Evolutionary conservation across 2,797 vertebrate genomes (phyloP), one percentile per base, ranked within the genome.

Genomic region (Diplodus sargus): DNA sequence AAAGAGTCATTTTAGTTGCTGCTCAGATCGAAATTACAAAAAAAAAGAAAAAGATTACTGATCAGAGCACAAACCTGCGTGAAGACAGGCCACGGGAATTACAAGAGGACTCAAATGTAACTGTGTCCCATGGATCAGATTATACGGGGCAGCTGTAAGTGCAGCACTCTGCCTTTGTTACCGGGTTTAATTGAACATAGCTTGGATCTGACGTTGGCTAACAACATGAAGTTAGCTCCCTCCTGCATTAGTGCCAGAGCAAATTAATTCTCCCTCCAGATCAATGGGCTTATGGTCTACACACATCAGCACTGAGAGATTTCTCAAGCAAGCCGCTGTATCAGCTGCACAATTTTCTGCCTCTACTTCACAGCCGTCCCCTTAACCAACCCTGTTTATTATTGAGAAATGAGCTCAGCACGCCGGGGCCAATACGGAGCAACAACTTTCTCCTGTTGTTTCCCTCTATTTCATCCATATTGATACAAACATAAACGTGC

Each of bases 261-360:
- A 90, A 87, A 93, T 91, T 79, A 87, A 90, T 90, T 85, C 85
- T 84, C 81, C 80, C 82, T 28, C 30, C 84, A 92, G 85, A 93
- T 89, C 91, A 88, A 88, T 91, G 85, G 85, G 77, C 84, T 86
- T 88, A 92, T 84, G 84, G 84, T 83, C 87, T 51, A 71, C 78
- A 81, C 88, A 84, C 88, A 87, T 87, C 81, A 85, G 79, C 79
- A 64, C 39, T 18, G 77, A 79, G 78, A 76, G 81, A 70, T 84
- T 90, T 90, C 78, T 74, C 84, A 63, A 77, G 72, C 73, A 45
- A 42, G 69, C 78, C 77, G 70, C 79, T 85, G 78, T 56, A 78
- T 88, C 84, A 87, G 86, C 78, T 16, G 74, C 73, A 70, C 72
- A 48, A 79, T 87, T 85, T 87, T 90, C 71, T 77, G 77, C 76